Conservation (phyloP, 2,888 invertebrate species). For the Philopedon plagiatum region DNA sequence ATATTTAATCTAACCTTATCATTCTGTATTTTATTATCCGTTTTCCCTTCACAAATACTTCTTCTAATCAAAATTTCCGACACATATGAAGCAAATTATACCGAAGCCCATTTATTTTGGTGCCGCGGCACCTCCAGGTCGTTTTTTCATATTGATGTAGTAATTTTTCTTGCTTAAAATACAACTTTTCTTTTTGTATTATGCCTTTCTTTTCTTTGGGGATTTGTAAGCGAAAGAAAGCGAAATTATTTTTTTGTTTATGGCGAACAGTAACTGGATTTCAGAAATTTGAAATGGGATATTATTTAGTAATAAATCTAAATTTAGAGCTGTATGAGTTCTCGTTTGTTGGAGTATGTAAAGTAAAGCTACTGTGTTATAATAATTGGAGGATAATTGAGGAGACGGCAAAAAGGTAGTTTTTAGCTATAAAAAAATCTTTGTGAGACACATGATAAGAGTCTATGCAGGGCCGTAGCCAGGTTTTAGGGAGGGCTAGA, state of each 20-base stretch:
- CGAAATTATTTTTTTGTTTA: slow-evolving; percentile 14
- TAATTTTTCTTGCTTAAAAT: slow-evolving; percentile 42
- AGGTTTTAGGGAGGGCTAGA: too few species aligned
- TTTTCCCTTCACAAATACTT: slow-evolving; percentile 33
- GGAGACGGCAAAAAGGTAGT: too few species aligned
- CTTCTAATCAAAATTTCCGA: slow-evolving; percentile 44
- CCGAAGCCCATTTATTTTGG: slow-evolving; percentile 34
- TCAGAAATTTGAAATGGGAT: background rate
- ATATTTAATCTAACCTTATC: slow-evolving; percentile 39
- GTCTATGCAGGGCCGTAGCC: too few species aligned
- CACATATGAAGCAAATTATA: slow-evolving; percentile 47
- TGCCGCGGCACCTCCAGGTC: slow-evolving; percentile 29
- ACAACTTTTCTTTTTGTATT: slow-evolving; percentile 27
- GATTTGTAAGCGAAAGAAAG: slow-evolving; percentile 14
- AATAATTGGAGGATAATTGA: background rate
- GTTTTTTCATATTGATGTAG: slow-evolving; percentile 45
- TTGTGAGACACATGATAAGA: too few species aligned
- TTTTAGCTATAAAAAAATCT: too few species aligned
- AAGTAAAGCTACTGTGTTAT: background rate
- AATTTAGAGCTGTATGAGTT: background rate
- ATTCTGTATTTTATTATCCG: slow-evolving; percentile 39
- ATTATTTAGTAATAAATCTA: slow-evolving; percentile 16
- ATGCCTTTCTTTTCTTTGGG: slow-evolving; percentile 19
- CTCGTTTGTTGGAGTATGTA: background rate
- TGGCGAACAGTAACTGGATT: slow-evolving; percentile 9